Conservation (phyloP, 64 coral and sea anemone species). For the Pachyseris speciosa region DNA sequence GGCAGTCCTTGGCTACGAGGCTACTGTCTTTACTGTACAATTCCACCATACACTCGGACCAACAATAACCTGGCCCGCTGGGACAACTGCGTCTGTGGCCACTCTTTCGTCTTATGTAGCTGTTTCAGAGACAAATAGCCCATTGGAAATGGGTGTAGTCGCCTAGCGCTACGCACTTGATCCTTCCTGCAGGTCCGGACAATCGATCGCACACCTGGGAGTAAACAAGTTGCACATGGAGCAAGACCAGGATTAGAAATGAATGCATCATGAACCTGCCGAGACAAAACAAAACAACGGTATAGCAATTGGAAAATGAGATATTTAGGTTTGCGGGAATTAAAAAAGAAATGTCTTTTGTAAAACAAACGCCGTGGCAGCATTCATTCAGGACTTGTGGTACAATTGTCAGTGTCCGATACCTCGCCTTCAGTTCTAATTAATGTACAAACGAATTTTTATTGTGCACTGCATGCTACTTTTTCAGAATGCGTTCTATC, state of each 20-base stretch:
- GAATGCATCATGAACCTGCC: neutral
- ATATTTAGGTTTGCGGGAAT: too few species aligned
- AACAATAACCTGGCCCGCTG: neutral
- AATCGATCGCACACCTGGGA: neutral
- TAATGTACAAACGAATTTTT: too few species aligned
- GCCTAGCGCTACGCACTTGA: neutral
- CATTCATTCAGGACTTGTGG: too few species aligned
- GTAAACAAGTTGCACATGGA: neutral
- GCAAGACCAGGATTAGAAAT: neutral
- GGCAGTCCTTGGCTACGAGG: neutral
- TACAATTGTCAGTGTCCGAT: too few species aligned
- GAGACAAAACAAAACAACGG: too few species aligned
- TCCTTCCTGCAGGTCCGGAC: constrained; percentile 3
- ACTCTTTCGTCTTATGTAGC: constrained; percentile 68
- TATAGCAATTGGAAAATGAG: too few species aligned
- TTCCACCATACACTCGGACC: constrained; percentile 74
- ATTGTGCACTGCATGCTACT: too few species aligned
- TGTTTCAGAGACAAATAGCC: constrained; percentile 49
- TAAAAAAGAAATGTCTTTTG: too few species aligned
- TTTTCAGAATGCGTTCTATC: too few species aligned
- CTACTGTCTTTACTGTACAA: constrained; percentile 7
- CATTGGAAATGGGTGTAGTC: constrained; percentile 10
- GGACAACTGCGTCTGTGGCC: neutral
- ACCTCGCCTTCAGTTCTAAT: too few species aligned
- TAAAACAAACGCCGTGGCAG: too few species aligned